Base-by-base conservation (phyloP, 2,888 invertebrate genomes). In the Notodromas monacha region DNA sequence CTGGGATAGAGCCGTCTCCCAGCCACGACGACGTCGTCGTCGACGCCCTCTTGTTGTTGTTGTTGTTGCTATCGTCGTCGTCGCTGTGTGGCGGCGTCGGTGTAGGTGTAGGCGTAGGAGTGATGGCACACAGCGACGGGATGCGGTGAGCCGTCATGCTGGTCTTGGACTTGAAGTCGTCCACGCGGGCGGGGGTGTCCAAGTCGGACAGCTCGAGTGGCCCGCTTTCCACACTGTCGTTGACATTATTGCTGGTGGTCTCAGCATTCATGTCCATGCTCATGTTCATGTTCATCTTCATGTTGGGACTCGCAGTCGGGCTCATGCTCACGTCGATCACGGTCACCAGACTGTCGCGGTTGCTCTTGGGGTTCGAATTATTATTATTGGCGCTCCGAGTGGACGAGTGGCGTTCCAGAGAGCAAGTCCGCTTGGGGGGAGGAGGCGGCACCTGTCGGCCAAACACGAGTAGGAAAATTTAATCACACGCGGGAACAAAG, bases 51-150 rank as follows among this genome's bases (percentile, higher is more conserved):
- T 21, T n/a, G n/a, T 6, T 31, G 26, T 26, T 30, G 30, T 30
- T 30, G 15, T 11, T 14, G 26, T 30, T 30, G 16, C 13, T 14
- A 38, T 63, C 64, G 46, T 77, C 77, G 42, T 77, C 77, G 40
- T 77, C 77, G 36, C 74, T 76, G 35, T 68, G 68, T 0, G 67
- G 65, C 3, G 77, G 76, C n/a, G n/a, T n/a, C n/a, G n/a, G n/a
- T n/a, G n/a, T n/a, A n/a, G n/a, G n/a, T n/a, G n/a, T n/a, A n/a
- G n/a, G n/a, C n/a, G n/a, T n/a, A n/a, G n/a, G n/a, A 11, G 77
- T 77, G 30, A 77, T 74, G 3, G 74, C 73, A 48, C 77, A 79
- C 67, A 79, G 70, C 4, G 77, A 76, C 2, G 79, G 79, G 43
- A 79, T 79, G 39, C 77, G 59, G 39, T 70, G 70, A 31, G 70